Evolutionary conservation across 2,888 invertebrate genomes (phyloP), one percentile per base, ranked within the genome.

Genomic region (Drosophila sordidula): DNA sequence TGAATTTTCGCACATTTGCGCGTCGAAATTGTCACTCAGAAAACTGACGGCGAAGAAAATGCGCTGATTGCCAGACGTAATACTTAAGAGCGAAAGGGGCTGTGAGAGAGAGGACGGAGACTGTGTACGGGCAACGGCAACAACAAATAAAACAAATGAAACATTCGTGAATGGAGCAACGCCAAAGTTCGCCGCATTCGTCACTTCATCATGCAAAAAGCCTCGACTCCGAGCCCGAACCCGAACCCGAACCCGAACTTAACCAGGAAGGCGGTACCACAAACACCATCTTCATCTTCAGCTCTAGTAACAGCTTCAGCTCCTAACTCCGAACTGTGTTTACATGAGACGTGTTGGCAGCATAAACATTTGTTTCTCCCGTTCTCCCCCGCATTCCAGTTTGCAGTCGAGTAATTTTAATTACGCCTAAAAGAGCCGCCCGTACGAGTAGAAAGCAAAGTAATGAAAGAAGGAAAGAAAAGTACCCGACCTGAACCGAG

Each of bases 401-500:
- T 77, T 75, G 73, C 77, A 79, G 82, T 87, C 65, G 82, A 78
- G 80, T 85, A 87, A 89, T 87, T 87, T 89, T 89, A 87, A 89
- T 87, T 87, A 87, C 82, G 86, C 80, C 87, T 87, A 89, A 87
- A 87, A 86, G 81, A 89, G 87, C 85, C 77, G 89, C 73, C 68
- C 5, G 70, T 67, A 72, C 73, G 68, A 71, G 83, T 66, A 77
- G 86, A 82, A 88, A 77, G 72, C 82, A 70, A 46, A 46, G 18
- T 42, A 1, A 62, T 52, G 52, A 32, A 18, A 18, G 6, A 62
- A 70, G 46, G 57, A 54, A 62, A 54, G 50, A 57, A 76, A 70
- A 54, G 73, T 65, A 61, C n/a, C 47, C 55, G 55, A 41, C 41
- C 55, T 50, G 55, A 73, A 56, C 16, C 25, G 11, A 54, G 29